phyloP scores from a whole-genome alignment of 2,888 invertebrate species.

The Drosophila robusta region DNA sequence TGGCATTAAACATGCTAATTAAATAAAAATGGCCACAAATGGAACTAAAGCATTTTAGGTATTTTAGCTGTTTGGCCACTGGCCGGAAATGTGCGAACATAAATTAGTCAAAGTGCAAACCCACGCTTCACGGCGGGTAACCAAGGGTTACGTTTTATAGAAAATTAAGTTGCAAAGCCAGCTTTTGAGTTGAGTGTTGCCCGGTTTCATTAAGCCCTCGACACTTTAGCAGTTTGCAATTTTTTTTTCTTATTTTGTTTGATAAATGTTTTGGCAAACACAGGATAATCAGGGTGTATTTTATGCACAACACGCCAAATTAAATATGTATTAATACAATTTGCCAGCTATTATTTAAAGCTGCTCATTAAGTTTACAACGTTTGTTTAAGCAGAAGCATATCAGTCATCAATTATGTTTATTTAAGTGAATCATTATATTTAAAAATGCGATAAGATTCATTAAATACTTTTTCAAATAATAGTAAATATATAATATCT shows the following conservation, averaged over 20 bases:
- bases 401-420: background rate
- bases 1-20: slow-evolving; percentile 40
- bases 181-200: background rate
- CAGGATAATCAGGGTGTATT: slow-evolving; percentile 3
- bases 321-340: slow-evolving; percentile 49
- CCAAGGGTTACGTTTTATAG: background rate
- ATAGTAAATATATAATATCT: background rate
- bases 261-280: slow-evolving; percentile 12
- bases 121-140: background rate
- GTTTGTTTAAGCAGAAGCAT: background rate
- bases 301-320: slow-evolving; percentile 16
- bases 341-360: slow-evolving; percentile 31
- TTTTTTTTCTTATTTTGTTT: background rate
- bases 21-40: slow-evolving; percentile 24
- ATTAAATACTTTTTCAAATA: too few species aligned
- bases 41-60: slow-evolving; percentile 11
- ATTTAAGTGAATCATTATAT: background rate
- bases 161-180: background rate
- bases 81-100: slow-evolving; percentile 47
- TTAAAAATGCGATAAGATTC: background rate
- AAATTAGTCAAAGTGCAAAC: slow-evolving; percentile 44
- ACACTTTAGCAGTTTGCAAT: background rate
- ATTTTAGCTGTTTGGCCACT: slow-evolving; percentile 16
- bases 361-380: slow-evolving; percentile 29
- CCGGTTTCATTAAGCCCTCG: background rate